phyloP scores from a whole-genome alignment of 2,888 invertebrate genomes.

The Globia sparganii region DNA sequence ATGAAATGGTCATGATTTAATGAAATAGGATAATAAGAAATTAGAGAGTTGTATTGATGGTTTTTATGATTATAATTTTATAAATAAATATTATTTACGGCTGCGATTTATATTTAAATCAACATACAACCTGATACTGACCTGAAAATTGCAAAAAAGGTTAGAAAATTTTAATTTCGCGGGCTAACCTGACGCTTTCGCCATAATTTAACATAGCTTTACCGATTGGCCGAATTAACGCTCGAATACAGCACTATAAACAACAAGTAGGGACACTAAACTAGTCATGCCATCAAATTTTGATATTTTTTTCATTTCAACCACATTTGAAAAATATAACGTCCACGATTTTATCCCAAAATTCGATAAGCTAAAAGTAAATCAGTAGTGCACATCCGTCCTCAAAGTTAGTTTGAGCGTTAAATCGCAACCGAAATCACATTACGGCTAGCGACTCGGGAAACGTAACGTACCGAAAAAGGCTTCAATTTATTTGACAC shows the following conservation, averaged over 20 bases:
- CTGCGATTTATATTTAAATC: no score
- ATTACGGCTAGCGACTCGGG: conserved; percentile 61
- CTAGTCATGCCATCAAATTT: background rate
- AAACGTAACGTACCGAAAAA: conserved; percentile 63
- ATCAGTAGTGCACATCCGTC: conserved; percentile 36
- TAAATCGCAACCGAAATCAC: conserved; percentile 72
- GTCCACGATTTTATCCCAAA: background rate
- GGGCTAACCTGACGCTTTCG: no score
- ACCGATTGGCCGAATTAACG: background rate
- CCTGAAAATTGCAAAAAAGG: no score
- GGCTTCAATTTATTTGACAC: conserved; percentile 71
- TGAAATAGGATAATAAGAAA: no score
- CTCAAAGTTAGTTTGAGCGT: conserved; percentile 69
- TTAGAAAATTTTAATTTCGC: no score
- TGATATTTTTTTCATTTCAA: background rate
- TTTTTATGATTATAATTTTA: no score
- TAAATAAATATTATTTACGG: no score
- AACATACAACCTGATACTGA: no score
- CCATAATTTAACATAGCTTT: no score
- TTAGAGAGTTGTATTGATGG: no score
- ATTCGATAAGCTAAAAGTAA: conserved; percentile 17
- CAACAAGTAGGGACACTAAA: background rate
- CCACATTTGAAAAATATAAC: background rate
- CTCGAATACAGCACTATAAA: background rate
- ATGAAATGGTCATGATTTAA: no score